Evolutionary conservation across 2,888 invertebrate genomes (phyloP), one percentile per base, ranked within the genome.

Genomic region (Anoncus sp.): DNA sequence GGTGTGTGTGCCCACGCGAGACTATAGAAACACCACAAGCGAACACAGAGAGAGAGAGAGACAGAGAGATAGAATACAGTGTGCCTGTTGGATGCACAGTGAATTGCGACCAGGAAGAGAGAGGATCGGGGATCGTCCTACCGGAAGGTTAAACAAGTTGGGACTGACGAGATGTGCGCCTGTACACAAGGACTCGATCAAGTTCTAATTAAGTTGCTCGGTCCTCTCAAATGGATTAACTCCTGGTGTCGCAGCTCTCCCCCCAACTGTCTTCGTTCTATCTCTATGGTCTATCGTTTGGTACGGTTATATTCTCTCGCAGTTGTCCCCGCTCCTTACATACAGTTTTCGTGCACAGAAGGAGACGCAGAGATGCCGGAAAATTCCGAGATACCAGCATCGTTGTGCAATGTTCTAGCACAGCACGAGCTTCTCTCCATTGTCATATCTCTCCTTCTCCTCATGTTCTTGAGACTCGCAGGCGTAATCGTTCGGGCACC

Each of bases 131-230:
- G 57, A 27, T 75, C 75, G 55, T 65, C 43, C 59, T 75, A 71
- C 70, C 60, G 79, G 75, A 81, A 81, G 77, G 81, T 81, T 81
- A 81, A 79, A 79, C 77, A 77, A 75, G 77, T 79, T 75, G 79
- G 10, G 51, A 66, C 70, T 60, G 62, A 59, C 63, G 45, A 69
- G 57, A 66, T 59, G 55, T 43, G 70, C 73, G 43, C 35, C 51
- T 55, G 63, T 70, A 76, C 60, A 77, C 79, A 77, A 72, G 71
- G 79, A 73, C 72, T 77, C 75, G 71, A 75, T 81, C 72, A 75
- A 81, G 75, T 77, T 81, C 71, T 81, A 79, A 79, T 81, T 79
- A 77, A 79, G 79, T 79, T 79, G 60, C 75, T 77, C 60, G 71
- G 59, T 66, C 69, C 63, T 78, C 74, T 72, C 75, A 77, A 73